A percentile compares a stretch with the other conserved stretches of the same genome.
phyloP scores from a whole-genome alignment of 2,113 vertebrate species.

The Leiothrix lutea region DNA sequence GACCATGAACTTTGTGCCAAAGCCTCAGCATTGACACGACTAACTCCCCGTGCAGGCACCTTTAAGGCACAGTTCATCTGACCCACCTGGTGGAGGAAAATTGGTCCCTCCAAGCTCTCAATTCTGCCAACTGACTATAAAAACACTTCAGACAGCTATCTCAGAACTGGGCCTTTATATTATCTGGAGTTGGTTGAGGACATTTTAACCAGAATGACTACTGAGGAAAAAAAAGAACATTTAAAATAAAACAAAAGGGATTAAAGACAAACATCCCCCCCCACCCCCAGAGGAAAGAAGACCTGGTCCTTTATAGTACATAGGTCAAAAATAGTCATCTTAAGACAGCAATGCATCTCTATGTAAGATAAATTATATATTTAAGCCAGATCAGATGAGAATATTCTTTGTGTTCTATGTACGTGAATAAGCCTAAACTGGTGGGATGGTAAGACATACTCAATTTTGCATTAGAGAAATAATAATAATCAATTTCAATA shows the following conservation, averaged over 20 bases:
- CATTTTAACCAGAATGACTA: neutral
- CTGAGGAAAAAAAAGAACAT: neutral
- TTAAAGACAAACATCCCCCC: neutral
- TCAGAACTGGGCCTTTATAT: neutral
- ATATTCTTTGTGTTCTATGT: neutral
- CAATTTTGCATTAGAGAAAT: neutral
- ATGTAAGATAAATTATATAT: neutral
- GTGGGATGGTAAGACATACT: neutral
- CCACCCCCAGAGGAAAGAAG: neutral
- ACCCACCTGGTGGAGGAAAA: neutral
- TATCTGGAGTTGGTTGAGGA: neutral
- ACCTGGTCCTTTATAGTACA: neutral
- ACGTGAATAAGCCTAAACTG: neutral
- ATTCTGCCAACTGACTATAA: neutral
- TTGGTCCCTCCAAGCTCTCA: neutral
- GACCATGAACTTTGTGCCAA: neutral
- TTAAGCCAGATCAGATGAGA: neutral
- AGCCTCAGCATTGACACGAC: accelerated
- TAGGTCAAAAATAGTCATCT: neutral
- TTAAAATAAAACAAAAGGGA: neutral
- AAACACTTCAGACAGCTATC: neutral
- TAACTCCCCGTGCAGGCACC: neutral
- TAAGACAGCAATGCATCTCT: neutral
- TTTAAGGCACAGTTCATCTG: neutral
- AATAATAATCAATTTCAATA: neutral